Conservation (phyloP, 2,888 invertebrate species). For the Stenichneumon culpator region DNA sequence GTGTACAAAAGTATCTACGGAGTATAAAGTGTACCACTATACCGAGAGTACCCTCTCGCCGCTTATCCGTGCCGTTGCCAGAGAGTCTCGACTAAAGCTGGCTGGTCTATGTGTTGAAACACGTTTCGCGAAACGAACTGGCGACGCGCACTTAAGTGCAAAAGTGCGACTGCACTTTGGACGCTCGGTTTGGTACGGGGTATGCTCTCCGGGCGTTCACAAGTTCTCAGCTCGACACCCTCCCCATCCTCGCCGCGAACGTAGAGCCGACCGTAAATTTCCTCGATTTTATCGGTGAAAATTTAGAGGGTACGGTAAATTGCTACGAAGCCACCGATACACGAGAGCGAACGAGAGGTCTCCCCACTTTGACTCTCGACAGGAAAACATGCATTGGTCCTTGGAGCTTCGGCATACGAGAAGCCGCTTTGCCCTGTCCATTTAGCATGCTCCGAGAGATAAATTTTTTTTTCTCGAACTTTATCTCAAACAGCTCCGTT, state of each 20-base stretch:
- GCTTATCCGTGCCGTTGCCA: conserved; percentile 31
- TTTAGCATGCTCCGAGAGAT: conserved; percentile 1
- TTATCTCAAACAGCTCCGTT: conserved; percentile 5
- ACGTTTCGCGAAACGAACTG: conserved; percentile 56
- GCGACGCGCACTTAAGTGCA: conserved; percentile 59
- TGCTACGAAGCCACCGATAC: conserved; percentile 60
- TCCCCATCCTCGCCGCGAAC: neutral
- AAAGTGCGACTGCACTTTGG: conserved; percentile 62
- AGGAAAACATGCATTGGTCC: conserved; percentile 56
- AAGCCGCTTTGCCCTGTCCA: conserved; percentile 24
- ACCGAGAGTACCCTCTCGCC: neutral
- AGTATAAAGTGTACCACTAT: neutral
- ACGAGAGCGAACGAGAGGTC: conserved; percentile 37
- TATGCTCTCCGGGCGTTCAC: conserved; percentile 21
- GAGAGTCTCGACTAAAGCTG: neutral
- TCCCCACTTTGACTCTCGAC: conserved; percentile 44
- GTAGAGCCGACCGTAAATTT: conserved; percentile 72
- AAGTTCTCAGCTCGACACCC: conserved; percentile 37
- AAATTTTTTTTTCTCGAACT: neutral
- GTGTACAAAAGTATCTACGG: conserved; percentile 13
- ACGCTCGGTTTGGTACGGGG: conserved; percentile 29
- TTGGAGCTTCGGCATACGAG: conserved; percentile 42
- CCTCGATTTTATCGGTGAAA: conserved; percentile 77
- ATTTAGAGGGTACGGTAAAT: conserved; percentile 78
- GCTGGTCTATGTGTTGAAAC: conserved; percentile 45